Base-by-base conservation (phyloP, 2,113 vertebrate species). In the Amphiprion percula region DNA sequence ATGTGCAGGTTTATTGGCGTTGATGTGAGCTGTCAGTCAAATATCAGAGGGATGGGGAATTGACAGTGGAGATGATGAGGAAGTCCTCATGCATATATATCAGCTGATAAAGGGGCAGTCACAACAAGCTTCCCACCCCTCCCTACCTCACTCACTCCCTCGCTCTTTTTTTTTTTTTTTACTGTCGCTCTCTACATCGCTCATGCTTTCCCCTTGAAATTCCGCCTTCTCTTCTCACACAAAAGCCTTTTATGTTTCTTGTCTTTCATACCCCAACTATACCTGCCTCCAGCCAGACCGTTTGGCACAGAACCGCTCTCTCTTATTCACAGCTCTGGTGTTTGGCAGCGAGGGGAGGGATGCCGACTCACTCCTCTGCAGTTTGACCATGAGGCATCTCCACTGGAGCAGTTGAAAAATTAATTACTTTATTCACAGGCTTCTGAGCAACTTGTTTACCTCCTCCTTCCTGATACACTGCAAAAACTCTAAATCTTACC, bases 11-110 rank as follows among this genome's bases (percentile, higher is more conserved):
- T 84, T 92, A 87, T 87, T 92, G 85, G 64, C 9, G 78, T 77
- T 88, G 87, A 91, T 88, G 86, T 56, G 73, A 86, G 78, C 88
- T 89, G 90, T 89, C 91, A 89, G 68, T 94, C 90, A 93, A 87
- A 84, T 82, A 83, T 90, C 82, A 90, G 82, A 88, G 71, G 79
- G 78, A 79, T 2, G 64, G 73, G 44, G 77, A 84, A 87, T 81
- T 77, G 86, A 88, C 84, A 46, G 83, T 1, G 67, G 68, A 73
- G 81, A 85, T 84, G 90, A 89, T 87, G 79, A 88, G 87, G 84
- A 88, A 90, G 83, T 90, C 87, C 88, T 91, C 88, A 88, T 93
- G 90, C 91, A 92, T 93, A 91, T 84, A 90, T 90, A 92, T 90
- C 90, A 86, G 87, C 84, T 88, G 90, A 92, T 93, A 90, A 88